These are phyloP conservation scores for Bursaphelenchus mucronatus DNA, from an alignment of 1,140 invertebrate genomes.

Conservation along the genomic window DNA sequence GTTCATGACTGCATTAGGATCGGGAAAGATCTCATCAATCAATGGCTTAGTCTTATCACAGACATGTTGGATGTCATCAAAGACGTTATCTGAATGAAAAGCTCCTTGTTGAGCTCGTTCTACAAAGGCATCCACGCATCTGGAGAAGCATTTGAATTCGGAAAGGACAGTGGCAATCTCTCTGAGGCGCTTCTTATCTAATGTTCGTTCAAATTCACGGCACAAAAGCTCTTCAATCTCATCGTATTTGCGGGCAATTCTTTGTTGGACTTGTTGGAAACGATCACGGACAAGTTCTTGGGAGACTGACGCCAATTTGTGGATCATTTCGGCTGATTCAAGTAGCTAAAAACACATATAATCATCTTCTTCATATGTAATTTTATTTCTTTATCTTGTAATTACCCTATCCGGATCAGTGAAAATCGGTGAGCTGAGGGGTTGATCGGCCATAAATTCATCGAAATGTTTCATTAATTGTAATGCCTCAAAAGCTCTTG, in stretches of 20 bases:
- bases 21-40: constrained; percentile 87
- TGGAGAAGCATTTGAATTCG: constrained; percentile 88
- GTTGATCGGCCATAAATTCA: constrained; percentile 82
- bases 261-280: constrained; percentile 54
- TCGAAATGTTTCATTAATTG: constrained; percentile 86
- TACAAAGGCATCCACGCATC: constrained; percentile 93
- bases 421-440: constrained; percentile 78
- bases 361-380: too few relatives aligned
- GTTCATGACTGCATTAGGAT: constrained; percentile 92
- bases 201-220: constrained; percentile 86
- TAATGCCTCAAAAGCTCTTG: constrained; percentile 86
- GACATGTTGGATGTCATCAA: constrained; percentile 80
- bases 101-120: constrained; percentile 83
- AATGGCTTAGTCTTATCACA: constrained; percentile 82
- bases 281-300: constrained; percentile 74
- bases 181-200: constrained; percentile 83
- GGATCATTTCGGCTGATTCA: constrained; percentile 96
- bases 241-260: constrained; percentile 69
- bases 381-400: constrained; percentile 7
- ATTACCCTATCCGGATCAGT: constrained; percentile 76
- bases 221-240: constrained; percentile 87
- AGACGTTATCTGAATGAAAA: constrained; percentile 77
- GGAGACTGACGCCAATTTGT: constrained; percentile 88
- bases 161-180: constrained; percentile 82
- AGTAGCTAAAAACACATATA: constrained; percentile 68